Conservation (phyloP, 2,797 vertebrate species). For the Atherinosoma microstoma region DNA sequence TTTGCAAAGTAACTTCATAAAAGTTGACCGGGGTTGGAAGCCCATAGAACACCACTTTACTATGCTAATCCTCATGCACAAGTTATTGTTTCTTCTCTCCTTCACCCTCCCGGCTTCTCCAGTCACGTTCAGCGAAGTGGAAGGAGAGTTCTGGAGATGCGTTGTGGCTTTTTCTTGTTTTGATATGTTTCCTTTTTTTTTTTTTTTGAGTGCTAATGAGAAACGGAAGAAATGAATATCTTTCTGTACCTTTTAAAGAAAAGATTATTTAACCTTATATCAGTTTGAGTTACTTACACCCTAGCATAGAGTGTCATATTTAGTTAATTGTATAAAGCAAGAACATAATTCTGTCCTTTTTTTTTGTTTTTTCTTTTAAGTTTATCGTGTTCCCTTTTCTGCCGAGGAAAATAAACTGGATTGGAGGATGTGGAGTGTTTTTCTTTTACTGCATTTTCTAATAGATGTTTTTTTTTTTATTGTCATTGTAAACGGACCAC, state of each 20-base stretch:
- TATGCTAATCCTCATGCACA: constrained; percentile 66
- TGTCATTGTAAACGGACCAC: too few species aligned
- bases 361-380: constrained; percentile 79
- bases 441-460: constrained; percentile 3
- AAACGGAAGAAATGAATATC: constrained; percentile 74
- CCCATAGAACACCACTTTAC: constrained; percentile 56
- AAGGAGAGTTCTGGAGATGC: constrained; percentile 24
- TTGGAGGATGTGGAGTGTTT: constrained; percentile 63
- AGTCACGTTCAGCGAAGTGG: constrained; percentile 29
- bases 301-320: constrained; percentile 94
- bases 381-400: constrained; percentile 79
- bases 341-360: constrained; percentile 82
- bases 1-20: constrained; percentile 10
- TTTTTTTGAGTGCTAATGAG: constrained; percentile 70
- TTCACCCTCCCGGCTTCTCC: constrained; percentile 27
- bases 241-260: constrained; percentile 85
- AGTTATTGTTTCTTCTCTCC: constrained; percentile 19
- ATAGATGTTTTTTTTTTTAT: not conserved
- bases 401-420: constrained; percentile 82
- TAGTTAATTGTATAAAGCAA: constrained; percentile 93
- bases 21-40: constrained; percentile 43
- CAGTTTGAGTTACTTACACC: constrained; percentile 96
- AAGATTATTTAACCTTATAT: constrained; percentile 97
- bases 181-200: constrained; percentile 46
- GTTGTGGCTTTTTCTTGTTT: constrained; percentile 55